Base-by-base conservation (phyloP, 2,888 invertebrate genomes). In the Cephonodes hylas region DNA sequence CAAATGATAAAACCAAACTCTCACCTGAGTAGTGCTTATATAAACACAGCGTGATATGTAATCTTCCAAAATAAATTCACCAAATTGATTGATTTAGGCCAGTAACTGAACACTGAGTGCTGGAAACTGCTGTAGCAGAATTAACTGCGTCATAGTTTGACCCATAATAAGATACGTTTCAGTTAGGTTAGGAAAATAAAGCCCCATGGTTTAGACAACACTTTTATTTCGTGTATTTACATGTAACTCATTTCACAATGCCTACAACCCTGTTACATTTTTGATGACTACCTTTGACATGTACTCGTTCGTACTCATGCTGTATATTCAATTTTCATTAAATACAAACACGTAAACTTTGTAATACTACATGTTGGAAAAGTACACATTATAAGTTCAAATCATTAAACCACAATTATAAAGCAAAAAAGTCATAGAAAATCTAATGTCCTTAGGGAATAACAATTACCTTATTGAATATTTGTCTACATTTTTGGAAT, bases 171-270 rank as follows among this genome's bases (percentile, higher is more conserved):
- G 38, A 38, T 38, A 38, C 7, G 3, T 27, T 3, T 13, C 10
- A n/a, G 42, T 53, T 2, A 60, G 20, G 10, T 10, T 13, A 18
- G 23, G 20, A n/a, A 74, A 73, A 69, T 25, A 73, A 69, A 73
- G 64, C 65, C 57, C 27, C 58, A 3, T 61, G 58, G 61, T 73
- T 73, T 73, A 68, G 71, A 75, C 69, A 81, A 85, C 81, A 83
- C 78, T 83, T 88, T 85, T 86, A 86, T 88, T 73, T 70, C 68
- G 75, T 79, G 77, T 83, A 83, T 81, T 81, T 81, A 83, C 79
- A 83, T 73, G 68, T 71, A 64, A 63, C 65, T 69, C 64, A 64
- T 71, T 66, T 72, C 70, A 73, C 64, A 73, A 66, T 82, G 74
- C 69, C 69, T 80, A 85, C 76, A 86, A 88, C 88, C 88, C 87